phyloP scores from a whole-genome alignment of 2,113 vertebrate species.

The Hiodon alosoides region DNA sequence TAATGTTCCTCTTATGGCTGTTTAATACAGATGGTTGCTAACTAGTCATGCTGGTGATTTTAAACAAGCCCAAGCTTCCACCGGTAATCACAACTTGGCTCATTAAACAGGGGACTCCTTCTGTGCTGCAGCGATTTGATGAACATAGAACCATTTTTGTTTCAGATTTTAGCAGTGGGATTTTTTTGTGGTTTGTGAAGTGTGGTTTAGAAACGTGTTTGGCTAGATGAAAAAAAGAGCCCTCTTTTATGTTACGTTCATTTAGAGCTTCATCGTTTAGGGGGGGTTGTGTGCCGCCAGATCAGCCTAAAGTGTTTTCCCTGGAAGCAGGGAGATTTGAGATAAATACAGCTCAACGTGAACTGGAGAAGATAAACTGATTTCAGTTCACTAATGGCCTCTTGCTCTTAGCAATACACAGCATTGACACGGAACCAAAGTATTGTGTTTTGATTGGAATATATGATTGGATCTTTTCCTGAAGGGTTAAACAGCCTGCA shows the following conservation, averaged over 20 bases:
- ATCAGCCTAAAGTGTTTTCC: background rate
- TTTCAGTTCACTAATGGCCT: background rate
- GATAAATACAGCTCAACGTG: background rate
- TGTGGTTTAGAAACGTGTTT: background rate
- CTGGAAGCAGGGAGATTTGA: background rate
- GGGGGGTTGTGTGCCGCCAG: background rate
- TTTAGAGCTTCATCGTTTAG: background rate
- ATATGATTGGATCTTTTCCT: background rate
- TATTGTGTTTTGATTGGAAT: constrained; percentile 2
- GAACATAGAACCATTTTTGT: background rate
- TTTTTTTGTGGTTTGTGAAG: background rate
- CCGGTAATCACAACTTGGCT: background rate
- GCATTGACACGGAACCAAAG: background rate
- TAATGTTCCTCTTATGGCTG: background rate
- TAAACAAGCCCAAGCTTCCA: background rate
- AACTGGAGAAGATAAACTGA: constrained; percentile 1
- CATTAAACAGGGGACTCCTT: background rate
- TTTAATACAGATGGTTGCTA: background rate
- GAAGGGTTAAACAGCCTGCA: constrained; percentile 1
- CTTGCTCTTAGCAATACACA: background rate
- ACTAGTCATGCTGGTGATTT: background rate
- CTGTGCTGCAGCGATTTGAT: background rate
- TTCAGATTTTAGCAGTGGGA: background rate
- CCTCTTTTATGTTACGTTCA: background rate
- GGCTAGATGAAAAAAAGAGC: background rate